Conservation (phyloP, 1,140 invertebrate species). For the Panulirus ornatus region DNA sequence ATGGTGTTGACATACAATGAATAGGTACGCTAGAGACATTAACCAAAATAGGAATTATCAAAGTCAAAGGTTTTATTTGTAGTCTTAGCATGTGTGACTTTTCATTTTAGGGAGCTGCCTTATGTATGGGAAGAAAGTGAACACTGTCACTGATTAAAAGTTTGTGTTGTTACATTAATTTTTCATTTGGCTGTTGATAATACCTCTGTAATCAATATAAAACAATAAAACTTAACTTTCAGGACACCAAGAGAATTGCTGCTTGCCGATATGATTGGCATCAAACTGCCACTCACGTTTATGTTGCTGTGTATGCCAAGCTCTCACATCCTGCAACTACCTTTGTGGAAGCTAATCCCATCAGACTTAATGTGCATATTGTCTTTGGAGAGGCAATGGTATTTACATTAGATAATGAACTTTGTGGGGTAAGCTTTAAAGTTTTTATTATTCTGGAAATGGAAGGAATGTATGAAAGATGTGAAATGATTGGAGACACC, state of each 20-base stretch:
- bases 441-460: too few species aligned
- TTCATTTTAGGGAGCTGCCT: too few species aligned
- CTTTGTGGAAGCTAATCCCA: slow-evolving; percentile 89
- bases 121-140: too few species aligned
- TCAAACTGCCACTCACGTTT: slow-evolving; percentile 90
- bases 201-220: too few species aligned
- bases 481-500: background rate
- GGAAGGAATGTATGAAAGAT: background rate
- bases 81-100: too few species aligned
- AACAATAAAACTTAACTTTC: background rate
- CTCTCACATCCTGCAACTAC: slow-evolving; percentile 89
- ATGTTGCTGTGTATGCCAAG: slow-evolving; percentile 94
- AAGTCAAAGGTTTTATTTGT: too few species aligned
- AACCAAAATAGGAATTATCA: too few species aligned
- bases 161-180: too few species aligned
- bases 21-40: too few species aligned
- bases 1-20: too few species aligned
- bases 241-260: slow-evolving; percentile 79
- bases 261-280: slow-evolving; percentile 96
- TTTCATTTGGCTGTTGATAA: too few species aligned
- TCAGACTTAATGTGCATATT: slow-evolving; percentile 87
- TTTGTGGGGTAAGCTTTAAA: slow-evolving; percentile 87
- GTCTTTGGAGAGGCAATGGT: slow-evolving; percentile 88
- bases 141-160: too few species aligned
- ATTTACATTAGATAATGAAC: slow-evolving; percentile 89